phyloP scores from a whole-genome alignment of 1,140 invertebrate species.

The Fopius arisanus region DNA sequence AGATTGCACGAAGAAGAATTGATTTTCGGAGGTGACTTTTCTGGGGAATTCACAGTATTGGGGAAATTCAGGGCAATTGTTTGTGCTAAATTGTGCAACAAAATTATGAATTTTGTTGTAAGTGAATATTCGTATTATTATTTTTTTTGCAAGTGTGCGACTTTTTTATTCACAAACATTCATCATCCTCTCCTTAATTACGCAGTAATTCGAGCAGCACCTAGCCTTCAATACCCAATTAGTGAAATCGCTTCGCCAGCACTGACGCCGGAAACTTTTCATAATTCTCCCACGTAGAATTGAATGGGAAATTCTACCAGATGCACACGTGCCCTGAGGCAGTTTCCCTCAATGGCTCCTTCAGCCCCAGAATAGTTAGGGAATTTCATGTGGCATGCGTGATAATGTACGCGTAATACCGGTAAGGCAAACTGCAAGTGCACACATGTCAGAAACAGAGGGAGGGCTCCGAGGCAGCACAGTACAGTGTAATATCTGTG shows the following conservation, averaged over 20 bases:
- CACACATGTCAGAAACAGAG: constrained; percentile 9
- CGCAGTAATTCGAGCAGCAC: too few relatives aligned
- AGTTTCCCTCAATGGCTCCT: not conserved
- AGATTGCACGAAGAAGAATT: not conserved
- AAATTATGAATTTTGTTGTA: too few relatives aligned
- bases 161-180: too few relatives aligned
- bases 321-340: not conserved
- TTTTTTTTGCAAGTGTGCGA: too few relatives aligned
- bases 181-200: too few relatives aligned
- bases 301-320: not conserved
- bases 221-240: not conserved
- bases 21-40: too few relatives aligned
- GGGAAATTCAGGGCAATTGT: too few relatives aligned
- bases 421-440: not conserved
- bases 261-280: not conserved
- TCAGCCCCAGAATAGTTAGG: not conserved
- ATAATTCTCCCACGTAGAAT: not conserved
- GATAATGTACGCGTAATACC: constrained; percentile 3
- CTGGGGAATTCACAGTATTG: too few relatives aligned
- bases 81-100: too few relatives aligned
- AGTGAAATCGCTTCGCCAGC: not conserved
- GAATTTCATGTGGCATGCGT: constrained; percentile 2
- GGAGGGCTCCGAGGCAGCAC: not conserved
- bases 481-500: not conserved
- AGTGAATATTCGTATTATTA: too few relatives aligned